These are phyloP conservation scores for Bombyx huttoni DNA, from an alignment of 2,888 invertebrate genomes.

Conservation along the genomic window DNA sequence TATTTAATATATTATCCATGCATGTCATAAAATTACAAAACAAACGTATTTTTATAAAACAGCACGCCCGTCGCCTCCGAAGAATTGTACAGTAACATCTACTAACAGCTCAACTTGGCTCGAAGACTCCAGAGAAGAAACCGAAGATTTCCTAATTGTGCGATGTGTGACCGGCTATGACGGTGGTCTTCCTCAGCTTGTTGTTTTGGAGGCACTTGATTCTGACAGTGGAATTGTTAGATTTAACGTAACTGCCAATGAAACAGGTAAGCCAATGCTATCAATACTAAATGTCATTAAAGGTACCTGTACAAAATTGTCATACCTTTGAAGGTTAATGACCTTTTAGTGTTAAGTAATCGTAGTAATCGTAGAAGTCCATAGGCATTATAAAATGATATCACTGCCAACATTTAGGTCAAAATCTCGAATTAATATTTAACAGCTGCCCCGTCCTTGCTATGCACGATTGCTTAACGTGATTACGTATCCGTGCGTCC, in stretches of 20 bases:
- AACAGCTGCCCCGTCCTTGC: too few species aligned
- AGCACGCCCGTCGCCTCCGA: slow-evolving; percentile 86
- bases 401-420: too few species aligned
- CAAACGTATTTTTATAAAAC: slow-evolving; percentile 7
- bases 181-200: slow-evolving; percentile 88
- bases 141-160: slow-evolving; percentile 74
- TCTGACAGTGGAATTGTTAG: slow-evolving; percentile 76
- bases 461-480: too few species aligned
- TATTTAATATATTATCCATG: too few species aligned
- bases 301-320: background rate
- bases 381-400: too few species aligned
- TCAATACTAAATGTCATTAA: background rate
- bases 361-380: too few species aligned
- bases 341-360: too few species aligned
- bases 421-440: too few species aligned
- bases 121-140: slow-evolving; percentile 44
- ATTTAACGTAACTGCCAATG: slow-evolving; percentile 79
- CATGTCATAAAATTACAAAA: too few species aligned
- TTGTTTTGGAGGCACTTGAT: slow-evolving; percentile 87
- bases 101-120: slow-evolving; percentile 68
- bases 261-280: slow-evolving; percentile 39
- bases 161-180: slow-evolving; percentile 91
- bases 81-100: slow-evolving; percentile 87
- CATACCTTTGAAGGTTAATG: too few species aligned
- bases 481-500: too few species aligned